These are phyloP conservation scores for Callipepla squamata DNA, from an alignment of 2,113 vertebrate species.

Conservation along the genomic window DNA sequence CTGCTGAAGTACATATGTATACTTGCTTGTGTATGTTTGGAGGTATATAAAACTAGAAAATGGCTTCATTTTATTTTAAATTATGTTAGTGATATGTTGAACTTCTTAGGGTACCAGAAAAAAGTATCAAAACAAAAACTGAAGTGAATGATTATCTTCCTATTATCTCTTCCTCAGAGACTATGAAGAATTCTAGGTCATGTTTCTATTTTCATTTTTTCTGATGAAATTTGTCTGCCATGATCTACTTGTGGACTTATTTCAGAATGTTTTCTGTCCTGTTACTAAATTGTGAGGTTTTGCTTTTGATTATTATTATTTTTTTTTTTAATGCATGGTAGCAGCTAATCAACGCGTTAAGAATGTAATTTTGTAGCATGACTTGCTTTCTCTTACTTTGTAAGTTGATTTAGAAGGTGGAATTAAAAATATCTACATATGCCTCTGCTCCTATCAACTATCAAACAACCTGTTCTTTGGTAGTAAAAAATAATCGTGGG, in stretches of 20 bases:
- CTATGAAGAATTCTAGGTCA: not conserved
- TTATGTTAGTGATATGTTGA: not conserved
- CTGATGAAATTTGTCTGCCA: not conserved
- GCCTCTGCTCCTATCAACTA: not conserved
- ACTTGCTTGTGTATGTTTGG: not conserved
- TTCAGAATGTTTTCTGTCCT: not conserved
- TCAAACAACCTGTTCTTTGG: not conserved
- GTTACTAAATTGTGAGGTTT: not conserved
- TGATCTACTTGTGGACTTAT: not conserved
- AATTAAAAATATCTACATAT: not conserved
- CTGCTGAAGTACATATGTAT: not conserved
- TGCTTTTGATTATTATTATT: not conserved
- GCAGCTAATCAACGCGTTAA: not conserved
- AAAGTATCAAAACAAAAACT: accelerated
- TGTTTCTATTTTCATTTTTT: not conserved
- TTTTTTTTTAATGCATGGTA: not conserved
- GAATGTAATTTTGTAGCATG: not conserved
- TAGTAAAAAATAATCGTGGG: not conserved
- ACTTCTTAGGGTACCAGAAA: not conserved
- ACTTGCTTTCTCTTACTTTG: not conserved
- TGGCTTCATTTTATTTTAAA: not conserved
- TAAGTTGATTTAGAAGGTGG: not conserved
- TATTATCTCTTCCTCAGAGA: not conserved
- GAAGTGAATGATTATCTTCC: not conserved
- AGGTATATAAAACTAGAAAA: not conserved